Base-by-base conservation (phyloP, 2,888 invertebrate genomes). In the Chymomyza amoena region DNA sequence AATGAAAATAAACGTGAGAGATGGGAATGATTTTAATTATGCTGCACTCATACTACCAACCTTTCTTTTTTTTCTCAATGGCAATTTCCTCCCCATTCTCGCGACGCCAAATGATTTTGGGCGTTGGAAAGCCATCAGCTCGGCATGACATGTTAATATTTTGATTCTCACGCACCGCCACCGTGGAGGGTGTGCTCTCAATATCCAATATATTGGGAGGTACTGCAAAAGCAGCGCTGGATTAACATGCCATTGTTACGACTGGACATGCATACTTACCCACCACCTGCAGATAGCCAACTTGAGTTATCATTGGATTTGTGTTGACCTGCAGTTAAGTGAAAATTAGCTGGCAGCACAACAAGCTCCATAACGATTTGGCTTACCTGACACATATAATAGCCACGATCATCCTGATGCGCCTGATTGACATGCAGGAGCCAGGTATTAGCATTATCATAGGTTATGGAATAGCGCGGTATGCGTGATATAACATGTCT, bases 221-320 rank as follows among this genome's bases (percentile, higher is more conserved):
- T 25, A 25, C 25, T 25, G 25, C 25, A 25, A 25, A 25, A 1
- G 4, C 4, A 3, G 4, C 25, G 2, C 4, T 25, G 25, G 4
- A 25, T 25, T 25, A 25, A 2, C 25, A 25, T 25, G 25, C 2
- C 25, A 25, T 25, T 4, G 3, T 4, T 25, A 2, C 25, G 25
- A 4, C 25, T 25, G 25, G 4, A 25, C 4, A 25, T 25, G 2
- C 4, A 4, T 2, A 25, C 25, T 25, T 25, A 25, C 25, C 25
- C 25, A 25, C 25, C 73, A 98, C 97, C 93, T 97, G 97, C 56
- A 98, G 94, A 90, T 96, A 97, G 70, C 98, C 98, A 51, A 97
- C 97, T 94, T 97, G 97, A 90, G 96, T 97, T 90, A 97, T 97
- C 97, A 97, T 97, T 0, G 98, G 98, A 91, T 96, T 96, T 61